These are phyloP conservation scores for Lypha dubia DNA, from an alignment of 2,888 invertebrate genomes.

Conservation along the genomic window DNA sequence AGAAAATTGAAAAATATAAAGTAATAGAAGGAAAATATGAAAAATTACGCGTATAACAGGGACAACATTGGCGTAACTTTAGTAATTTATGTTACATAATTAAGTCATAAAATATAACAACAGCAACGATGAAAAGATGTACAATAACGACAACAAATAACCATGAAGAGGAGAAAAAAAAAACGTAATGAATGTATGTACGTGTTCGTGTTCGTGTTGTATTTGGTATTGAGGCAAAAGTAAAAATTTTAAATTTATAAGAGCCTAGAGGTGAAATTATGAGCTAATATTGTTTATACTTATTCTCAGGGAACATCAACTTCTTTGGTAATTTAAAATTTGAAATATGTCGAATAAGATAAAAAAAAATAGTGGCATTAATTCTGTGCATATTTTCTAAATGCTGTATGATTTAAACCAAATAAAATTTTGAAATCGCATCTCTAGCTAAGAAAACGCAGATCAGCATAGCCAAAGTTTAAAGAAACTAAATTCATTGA, in stretches of 20 bases:
- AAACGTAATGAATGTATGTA: background rate
- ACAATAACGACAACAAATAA: conserved; percentile 11
- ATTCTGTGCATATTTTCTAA: too few relatives aligned
- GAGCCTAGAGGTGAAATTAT: background rate
- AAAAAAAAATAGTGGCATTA: too few relatives aligned
- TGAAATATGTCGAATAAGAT: too few relatives aligned
- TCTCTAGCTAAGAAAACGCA: too few relatives aligned
- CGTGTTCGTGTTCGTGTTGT: too few relatives aligned
- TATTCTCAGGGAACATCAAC: too few relatives aligned
- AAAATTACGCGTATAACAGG: conserved; percentile 73
- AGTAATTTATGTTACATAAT: conserved; percentile 80
- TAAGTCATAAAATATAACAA: conserved; percentile 76
- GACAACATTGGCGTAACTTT: conserved; percentile 77
- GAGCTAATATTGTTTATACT: too few relatives aligned
- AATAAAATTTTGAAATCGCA: too few relatives aligned
- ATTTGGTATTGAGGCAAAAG: too few relatives aligned
- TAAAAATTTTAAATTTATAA: background rate
- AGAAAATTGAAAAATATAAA: conserved; percentile 39
- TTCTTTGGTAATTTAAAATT: background rate
- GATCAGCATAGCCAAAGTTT: too few relatives aligned
- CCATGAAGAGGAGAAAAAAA: conserved; percentile 2
- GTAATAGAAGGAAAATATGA: conserved; percentile 73
- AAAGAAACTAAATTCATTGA: too few relatives aligned
- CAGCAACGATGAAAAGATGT: conserved; percentile 48
- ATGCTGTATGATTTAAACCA: too few relatives aligned